phyloP scores from a whole-genome alignment of 1,140 invertebrate genomes.

The Apolygus lucorum region DNA sequence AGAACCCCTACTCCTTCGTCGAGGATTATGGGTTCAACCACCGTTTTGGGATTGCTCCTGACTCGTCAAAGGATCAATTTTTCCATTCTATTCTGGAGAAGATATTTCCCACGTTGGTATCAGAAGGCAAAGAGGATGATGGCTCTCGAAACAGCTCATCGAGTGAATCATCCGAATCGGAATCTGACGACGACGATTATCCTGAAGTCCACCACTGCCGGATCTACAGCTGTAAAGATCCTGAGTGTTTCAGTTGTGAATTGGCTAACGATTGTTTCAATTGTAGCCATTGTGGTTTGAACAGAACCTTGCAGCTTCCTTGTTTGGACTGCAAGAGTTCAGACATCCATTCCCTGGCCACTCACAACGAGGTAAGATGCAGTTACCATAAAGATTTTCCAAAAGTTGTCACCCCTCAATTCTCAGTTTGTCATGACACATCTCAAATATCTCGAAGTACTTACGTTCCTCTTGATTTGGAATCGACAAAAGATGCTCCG shows the following conservation, averaged over 20 bases:
- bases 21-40: neutral
- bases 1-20: neutral
- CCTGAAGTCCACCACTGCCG: neutral
- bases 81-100: no score
- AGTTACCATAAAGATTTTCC: neutral
- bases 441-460: no score
- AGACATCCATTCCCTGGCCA: neutral
- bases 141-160: no score
- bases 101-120: no score
- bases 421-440: no score
- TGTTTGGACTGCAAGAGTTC: neutral
- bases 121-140: no score
- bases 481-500: no score
- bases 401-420: neutral
- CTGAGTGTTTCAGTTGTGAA: slow-evolving; percentile 2
- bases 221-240: neutral
- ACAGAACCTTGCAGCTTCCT: neutral
- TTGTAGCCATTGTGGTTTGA: neutral
- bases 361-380: neutral
- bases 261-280: neutral
- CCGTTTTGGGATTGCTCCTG: neutral
- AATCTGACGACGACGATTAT: neutral
- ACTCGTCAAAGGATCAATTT: no score
- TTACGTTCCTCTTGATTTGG: no score
- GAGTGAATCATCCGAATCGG: neutral